These are phyloP conservation scores for Pseudomyrmex flavicornis DNA, from an alignment of 1,140 invertebrate species.

Conservation along the genomic window DNA sequence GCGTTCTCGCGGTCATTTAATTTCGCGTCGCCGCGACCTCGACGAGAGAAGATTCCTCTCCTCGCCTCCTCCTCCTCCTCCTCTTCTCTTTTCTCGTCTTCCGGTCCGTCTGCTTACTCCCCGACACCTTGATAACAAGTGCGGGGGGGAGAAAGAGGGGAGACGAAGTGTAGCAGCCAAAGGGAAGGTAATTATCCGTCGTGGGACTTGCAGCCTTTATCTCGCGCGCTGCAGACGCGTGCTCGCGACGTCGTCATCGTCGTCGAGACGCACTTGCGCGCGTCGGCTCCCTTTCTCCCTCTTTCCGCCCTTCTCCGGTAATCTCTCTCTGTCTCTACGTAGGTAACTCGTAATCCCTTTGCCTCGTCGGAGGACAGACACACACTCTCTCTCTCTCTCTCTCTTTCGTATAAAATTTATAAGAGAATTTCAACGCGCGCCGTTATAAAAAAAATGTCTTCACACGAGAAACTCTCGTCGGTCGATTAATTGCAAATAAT, in stretches of 20 bases:
- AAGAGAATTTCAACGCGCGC: not conserved
- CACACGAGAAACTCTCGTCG: no score
- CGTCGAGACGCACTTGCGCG: constrained; percentile 20
- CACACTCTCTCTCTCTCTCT: not conserved
- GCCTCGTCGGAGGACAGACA: not conserved
- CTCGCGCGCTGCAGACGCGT: constrained; percentile 51
- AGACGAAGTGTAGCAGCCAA: constrained; percentile 19
- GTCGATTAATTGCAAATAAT: not conserved
- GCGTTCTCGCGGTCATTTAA: constrained; percentile 64
- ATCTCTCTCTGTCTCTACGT: no score
- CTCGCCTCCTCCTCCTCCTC: not conserved
- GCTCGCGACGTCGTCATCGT: constrained; percentile 24
- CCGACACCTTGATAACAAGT: constrained; percentile 50
- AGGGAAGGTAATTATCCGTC: constrained; percentile 69
- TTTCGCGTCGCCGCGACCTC: constrained; percentile 46
- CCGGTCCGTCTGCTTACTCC: constrained; percentile 13
- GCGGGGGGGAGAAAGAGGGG: not conserved
- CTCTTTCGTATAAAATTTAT: not conserved
- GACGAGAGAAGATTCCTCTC: constrained; percentile 1
- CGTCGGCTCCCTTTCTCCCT: not conserved
- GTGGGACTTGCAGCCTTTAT: constrained; percentile 55
- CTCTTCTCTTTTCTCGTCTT: not conserved
- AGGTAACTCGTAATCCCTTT: constrained; percentile 5
- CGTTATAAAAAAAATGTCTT: not conserved
- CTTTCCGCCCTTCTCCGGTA: no score